These are phyloP conservation scores for Orycteropus afer DNA, from an alignment of 2,113 vertebrate species.

Conservation along the genomic window DNA sequence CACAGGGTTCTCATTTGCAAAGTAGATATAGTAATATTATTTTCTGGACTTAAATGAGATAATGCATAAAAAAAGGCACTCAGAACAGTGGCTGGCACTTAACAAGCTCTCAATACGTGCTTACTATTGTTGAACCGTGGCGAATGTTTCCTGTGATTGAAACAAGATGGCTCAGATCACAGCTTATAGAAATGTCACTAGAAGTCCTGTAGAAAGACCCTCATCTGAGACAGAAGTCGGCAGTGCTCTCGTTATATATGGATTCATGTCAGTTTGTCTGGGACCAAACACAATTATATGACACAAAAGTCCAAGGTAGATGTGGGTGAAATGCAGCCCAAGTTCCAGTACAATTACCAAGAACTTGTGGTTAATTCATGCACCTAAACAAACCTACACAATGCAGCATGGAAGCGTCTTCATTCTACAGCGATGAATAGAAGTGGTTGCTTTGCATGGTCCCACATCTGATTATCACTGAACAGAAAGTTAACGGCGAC, in stretches of 20 bases:
- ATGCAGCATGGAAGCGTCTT: not conserved
- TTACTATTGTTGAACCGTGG: not conserved
- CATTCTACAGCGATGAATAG: not conserved
- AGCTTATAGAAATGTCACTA: not conserved
- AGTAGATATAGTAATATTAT: not conserved
- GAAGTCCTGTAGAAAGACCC: not conserved
- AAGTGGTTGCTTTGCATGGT: not conserved
- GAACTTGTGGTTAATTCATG: not conserved
- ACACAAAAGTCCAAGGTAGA: not conserved
- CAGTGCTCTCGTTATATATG: not conserved
- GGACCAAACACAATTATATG: not conserved
- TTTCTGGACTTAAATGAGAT: not conserved
- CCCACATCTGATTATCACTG: not conserved
- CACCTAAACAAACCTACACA: not conserved
- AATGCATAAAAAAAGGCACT: not conserved
- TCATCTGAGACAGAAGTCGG: not conserved
- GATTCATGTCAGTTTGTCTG: not conserved
- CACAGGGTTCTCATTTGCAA: not conserved
- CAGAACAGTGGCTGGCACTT: not conserved
- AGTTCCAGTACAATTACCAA: not conserved
- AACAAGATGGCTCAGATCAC: not conserved
- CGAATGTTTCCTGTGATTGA: not conserved
- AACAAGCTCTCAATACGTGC: not conserved
- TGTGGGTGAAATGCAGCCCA: not conserved
- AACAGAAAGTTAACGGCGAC: not conserved